A percentile compares a stretch with the other conserved stretches of the same genome.
phyloP scores from a whole-genome alignment of 2,888 invertebrate genomes.

The Erebia aethiops region DNA sequence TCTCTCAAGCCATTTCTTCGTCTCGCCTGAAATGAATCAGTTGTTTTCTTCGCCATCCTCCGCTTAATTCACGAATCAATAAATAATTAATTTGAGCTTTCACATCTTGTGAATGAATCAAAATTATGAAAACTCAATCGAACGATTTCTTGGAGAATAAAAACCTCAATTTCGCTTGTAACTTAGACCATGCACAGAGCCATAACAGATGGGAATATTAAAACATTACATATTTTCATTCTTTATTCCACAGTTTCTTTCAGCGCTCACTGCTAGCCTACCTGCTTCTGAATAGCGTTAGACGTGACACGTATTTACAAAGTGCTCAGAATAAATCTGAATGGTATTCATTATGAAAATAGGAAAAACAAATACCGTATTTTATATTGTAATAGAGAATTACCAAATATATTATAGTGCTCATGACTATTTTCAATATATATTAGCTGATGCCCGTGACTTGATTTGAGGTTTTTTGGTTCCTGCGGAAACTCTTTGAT shows the following conservation, averaged over 20 bases:
- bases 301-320: conserved; percentile 33
- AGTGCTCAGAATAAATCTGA: conserved; percentile 4
- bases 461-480: no score
- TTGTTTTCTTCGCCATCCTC: no score
- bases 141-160: neutral
- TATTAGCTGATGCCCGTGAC: no score
- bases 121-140: no score
- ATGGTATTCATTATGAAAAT: conserved; percentile 9
- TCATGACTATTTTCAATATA: no score
- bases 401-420: neutral
- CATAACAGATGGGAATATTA: conserved; percentile 77
- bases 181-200: conserved; percentile 44
- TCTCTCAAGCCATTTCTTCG: no score
- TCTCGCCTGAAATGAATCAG: no score
- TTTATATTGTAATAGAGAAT: neutral
- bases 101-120: no score
- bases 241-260: conserved; percentile 63
- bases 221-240: conserved; percentile 81
- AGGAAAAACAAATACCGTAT: neutral
- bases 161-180: conserved; percentile 26
- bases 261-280: conserved; percentile 52
- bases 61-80: no score
- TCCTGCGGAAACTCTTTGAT: no score
- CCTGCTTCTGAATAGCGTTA: conserved; percentile 34
- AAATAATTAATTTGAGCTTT: no score